Conservation (phyloP, 2,113 vertebrate genomes). For the Heterochromis multidens region DNA sequence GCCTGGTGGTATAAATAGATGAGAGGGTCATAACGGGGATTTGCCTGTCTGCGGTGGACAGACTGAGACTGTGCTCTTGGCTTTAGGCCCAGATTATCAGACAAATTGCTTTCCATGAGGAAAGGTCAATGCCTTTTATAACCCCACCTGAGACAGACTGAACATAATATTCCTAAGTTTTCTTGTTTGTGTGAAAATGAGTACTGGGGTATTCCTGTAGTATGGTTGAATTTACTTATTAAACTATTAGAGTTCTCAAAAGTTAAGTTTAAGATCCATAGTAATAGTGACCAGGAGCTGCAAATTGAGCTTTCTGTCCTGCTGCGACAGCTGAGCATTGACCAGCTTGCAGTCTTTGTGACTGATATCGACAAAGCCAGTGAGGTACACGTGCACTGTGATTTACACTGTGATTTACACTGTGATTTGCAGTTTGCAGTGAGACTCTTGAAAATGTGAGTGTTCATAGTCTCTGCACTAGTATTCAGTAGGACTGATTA, state of each 20-base stretch:
- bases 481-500: neutral
- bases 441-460: neutral
- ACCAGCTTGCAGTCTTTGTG: neutral
- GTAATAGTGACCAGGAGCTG: neutral
- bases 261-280: neutral
- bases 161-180: neutral
- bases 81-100: slow-evolving; percentile 41
- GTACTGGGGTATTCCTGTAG: neutral
- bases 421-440: neutral
- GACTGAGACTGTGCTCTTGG: slow-evolving; percentile 13
- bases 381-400: neutral
- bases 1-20: slow-evolving; percentile 36
- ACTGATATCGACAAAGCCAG: neutral
- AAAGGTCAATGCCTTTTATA: slow-evolving; percentile 41
- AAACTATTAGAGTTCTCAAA: neutral
- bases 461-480: neutral
- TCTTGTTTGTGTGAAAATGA: neutral
- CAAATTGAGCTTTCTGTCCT: neutral
- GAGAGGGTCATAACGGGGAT: neutral
- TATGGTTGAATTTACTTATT: neutral
- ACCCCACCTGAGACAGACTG: neutral
- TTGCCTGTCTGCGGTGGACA: slow-evolving; percentile 7
- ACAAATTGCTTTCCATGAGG: slow-evolving; percentile 23
- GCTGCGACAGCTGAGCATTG: slow-evolving; percentile 2
- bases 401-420: neutral